Percentiles rank a stretch among this genome's conserved stretches.
These are phyloP conservation scores for Oncorhynchus nerka DNA, from an alignment of 2,113 vertebrate species.

Conservation along the genomic window DNA sequence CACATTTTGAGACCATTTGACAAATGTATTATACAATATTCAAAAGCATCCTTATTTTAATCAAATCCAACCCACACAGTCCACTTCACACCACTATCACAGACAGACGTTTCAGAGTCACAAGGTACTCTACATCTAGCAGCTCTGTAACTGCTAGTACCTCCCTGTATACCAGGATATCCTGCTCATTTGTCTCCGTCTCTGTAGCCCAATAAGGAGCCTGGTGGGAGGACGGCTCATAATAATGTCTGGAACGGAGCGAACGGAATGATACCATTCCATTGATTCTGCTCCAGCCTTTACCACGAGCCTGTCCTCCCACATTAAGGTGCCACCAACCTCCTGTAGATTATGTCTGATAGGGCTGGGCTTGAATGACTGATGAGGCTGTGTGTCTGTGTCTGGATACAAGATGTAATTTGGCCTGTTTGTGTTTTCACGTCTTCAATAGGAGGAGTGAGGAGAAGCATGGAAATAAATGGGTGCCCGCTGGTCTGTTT, in stretches of 20 bases:
- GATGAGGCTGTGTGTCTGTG: slow-evolving; percentile 29
- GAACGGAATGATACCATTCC: no score
- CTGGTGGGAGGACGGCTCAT: slow-evolving; percentile 23
- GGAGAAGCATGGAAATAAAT: background rate
- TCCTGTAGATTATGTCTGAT: slow-evolving; percentile 20
- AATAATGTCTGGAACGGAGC: no score
- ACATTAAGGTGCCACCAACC: no score
- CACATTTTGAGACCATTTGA: slow-evolving; percentile 1
- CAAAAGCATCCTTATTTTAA: background rate
- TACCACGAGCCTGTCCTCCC: no score
- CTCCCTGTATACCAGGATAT: slow-evolving; percentile 3
- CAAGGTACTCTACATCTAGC: no score
- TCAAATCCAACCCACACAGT: background rate
- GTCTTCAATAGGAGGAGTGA: background rate
- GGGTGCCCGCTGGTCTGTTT: background rate
- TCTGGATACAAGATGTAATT: slow-evolving; percentile 23
- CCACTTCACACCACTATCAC: background rate
- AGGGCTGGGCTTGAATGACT: slow-evolving; percentile 40
- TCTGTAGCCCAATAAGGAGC: slow-evolving; percentile 29
- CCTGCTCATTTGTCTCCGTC: slow-evolving; percentile 23
- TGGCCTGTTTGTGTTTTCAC: slow-evolving; percentile 9
- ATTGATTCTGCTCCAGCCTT: no score
- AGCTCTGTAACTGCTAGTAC: no score
- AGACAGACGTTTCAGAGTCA: no score
- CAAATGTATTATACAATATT: background rate